Base-by-base conservation (phyloP, 2,113 vertebrate genomes). In the Dinomys branickii region DNA sequence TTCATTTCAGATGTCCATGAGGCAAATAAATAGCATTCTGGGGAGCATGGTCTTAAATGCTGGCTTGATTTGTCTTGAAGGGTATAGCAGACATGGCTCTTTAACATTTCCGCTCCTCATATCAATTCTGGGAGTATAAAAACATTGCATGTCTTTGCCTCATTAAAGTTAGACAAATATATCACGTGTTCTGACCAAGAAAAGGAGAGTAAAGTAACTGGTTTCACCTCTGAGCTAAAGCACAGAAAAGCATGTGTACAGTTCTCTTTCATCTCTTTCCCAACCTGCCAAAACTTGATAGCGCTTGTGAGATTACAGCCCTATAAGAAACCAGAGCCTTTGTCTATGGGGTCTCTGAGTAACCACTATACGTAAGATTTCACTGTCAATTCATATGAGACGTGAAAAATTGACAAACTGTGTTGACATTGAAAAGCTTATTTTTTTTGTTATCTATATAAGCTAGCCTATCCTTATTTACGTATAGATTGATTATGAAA, bases 41-140 rank as follows among this genome's bases (percentile, higher is more conserved):
- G 59, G 47, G 84, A 38, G 9, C 1, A 19, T 50, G n/a, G 19
- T 97, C 75, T 86, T 88, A 97, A 84, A 82, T 50, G 19, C 35
- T 81, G 77, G 91, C 75, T 22, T 44, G 14, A 88, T 96, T 92
- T 93, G 67, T 93, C 38, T 77, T 33, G 8, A 7, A 91, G n/a
- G 19, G 50, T 63, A 47, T 52, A 61, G 75, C 24, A 77, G 67
- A 28, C 11, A 50, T 14, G 81, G 47, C 8, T 90, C 22, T 44
- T 47, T 59, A 93, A 65, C 71, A 85, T 16, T 86, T 41, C 54
- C 73, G 1, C 7, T 50, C 75, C 10, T 85, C 73, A 11, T 30
- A 1, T 84, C 33, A 69, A 44, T 96, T 93, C 30, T 89, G 78
- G 41, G n/a, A 93, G 9, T 5, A 19, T 17, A 86, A 69, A 61